Conservation (phyloP, 2,113 vertebrate species). For the Morone saxatilis region DNA sequence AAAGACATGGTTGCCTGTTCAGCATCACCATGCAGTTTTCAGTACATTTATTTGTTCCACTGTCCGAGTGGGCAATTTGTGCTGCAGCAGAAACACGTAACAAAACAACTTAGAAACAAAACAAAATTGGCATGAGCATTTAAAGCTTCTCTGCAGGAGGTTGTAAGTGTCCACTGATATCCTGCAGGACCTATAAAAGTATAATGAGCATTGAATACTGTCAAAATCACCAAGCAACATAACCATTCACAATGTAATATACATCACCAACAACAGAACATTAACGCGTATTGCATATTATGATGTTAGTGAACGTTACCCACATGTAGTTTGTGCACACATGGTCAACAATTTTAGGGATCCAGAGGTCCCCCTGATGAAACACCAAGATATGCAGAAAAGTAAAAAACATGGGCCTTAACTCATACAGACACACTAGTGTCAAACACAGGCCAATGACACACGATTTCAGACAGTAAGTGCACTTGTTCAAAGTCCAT, state of each 20-base stretch:
- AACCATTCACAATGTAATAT: too few relatives aligned
- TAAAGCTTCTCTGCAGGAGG: too few relatives aligned
- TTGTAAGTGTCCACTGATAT: too few relatives aligned
- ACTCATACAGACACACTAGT: background rate
- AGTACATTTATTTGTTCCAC: too few relatives aligned
- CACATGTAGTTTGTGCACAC: background rate
- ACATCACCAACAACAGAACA: too few relatives aligned
- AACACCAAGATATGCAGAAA: constrained; percentile 4
- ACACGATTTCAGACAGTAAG: background rate
- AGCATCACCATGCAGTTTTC: background rate
- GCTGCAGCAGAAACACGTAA: too few relatives aligned
- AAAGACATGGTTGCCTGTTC: background rate
- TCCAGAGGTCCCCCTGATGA: background rate
- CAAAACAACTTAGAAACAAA: too few relatives aligned
- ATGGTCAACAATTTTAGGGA: background rate
- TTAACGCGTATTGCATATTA: background rate
- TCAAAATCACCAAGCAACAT: too few relatives aligned
- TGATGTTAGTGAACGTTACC: background rate
- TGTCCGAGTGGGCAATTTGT: too few relatives aligned
- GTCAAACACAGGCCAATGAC: background rate
- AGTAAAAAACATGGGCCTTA: constrained; percentile 1
- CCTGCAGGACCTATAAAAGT: too few relatives aligned
- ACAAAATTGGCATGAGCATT: too few relatives aligned
- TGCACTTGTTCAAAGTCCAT: constrained; percentile 1
- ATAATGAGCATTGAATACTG: too few relatives aligned